A percentile compares a stretch with the other conserved stretches of the same genome.
Evolutionary conservation across 2,797 vertebrate genomes (phyloP).

Genomic region (Sebastes matsubarae): DNA sequence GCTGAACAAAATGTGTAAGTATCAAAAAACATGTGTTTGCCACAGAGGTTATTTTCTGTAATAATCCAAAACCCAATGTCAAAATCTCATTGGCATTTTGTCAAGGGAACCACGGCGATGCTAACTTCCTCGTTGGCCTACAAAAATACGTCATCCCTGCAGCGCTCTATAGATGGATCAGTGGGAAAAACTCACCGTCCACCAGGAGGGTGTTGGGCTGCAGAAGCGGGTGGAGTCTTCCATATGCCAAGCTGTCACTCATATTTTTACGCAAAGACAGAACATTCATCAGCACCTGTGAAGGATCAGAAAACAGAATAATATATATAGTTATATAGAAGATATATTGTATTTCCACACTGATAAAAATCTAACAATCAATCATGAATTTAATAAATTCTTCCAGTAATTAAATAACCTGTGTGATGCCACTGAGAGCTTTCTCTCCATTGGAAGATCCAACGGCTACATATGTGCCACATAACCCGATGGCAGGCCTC

Average conservation of each 20-base stretch:
- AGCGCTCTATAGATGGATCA: not conserved
- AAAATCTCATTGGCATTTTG: no score
- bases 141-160: no score
- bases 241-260: constrained; percentile 92
- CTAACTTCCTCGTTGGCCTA: no score
- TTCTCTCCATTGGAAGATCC: constrained; percentile 90
- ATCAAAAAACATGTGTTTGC: no score
- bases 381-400: not conserved
- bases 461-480: constrained; percentile 93
- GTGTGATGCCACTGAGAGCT: constrained; percentile 91
- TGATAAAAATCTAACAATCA: not conserved
- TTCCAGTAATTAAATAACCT: constrained; percentile 79
- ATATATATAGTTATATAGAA: not conserved
- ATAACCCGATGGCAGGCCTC: constrained; percentile 90
- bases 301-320: not conserved
- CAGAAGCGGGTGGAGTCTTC: constrained; percentile 93
- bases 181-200: constrained; percentile 88
- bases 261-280: constrained; percentile 93
- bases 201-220: constrained; percentile 89
- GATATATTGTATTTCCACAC: not conserved
- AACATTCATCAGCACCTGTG: constrained; percentile 94
- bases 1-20: no score
- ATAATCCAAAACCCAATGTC: rapidly evolving
- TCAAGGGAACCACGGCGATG: no score
- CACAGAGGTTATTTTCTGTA: no score